Evolutionary conservation across 1,140 invertebrate species (phyloP).

Genomic region (Phortica variegata): DNA sequence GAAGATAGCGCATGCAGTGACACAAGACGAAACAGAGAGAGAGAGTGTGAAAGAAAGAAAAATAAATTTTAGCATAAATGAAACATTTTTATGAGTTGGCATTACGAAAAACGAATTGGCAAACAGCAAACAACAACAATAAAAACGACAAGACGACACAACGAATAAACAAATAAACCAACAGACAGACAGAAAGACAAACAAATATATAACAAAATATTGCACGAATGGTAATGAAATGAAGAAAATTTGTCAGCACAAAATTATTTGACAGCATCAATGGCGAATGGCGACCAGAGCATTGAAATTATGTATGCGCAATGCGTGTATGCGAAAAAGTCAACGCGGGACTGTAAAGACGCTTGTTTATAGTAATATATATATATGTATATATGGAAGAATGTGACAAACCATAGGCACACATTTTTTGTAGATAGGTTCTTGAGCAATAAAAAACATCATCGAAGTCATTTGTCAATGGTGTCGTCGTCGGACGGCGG

Average conservation of each 20-base stretch:
- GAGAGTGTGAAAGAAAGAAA: no score
- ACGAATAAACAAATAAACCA: slow-evolving; percentile 6
- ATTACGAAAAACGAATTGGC: slow-evolving; percentile 26
- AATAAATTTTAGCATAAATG: slow-evolving; percentile 55
- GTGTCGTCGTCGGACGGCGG: no score
- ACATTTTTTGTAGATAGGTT: slow-evolving; percentile 38
- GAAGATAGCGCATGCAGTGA: no score
- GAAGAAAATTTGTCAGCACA: slow-evolving; percentile 31
- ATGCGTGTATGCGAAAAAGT: slow-evolving; percentile 14
- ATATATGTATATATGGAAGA: slow-evolving; percentile 12
- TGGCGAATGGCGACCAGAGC: no score
- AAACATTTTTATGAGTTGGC: slow-evolving; percentile 54
- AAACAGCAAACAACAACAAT: slow-evolving; percentile 21
- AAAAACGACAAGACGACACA: slow-evolving; percentile 14
- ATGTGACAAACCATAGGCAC: slow-evolving; percentile 31
- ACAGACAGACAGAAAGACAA: slow-evolving; percentile 16
- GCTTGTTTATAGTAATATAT: background rate
- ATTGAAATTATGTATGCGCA: slow-evolving; percentile 38
- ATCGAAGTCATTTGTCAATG: slow-evolving; percentile 52
- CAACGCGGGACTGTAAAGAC: no score
- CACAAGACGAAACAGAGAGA: no score
- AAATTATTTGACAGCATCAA: no score
- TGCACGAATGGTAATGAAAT: slow-evolving; percentile 24
- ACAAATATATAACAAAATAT: slow-evolving; percentile 35
- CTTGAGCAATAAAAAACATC: slow-evolving; percentile 51